A percentile compares a stretch with the other conserved stretches of the same genome.
Conservation (phyloP, 2,113 vertebrate genomes). For the Casuarius casuarius region DNA sequence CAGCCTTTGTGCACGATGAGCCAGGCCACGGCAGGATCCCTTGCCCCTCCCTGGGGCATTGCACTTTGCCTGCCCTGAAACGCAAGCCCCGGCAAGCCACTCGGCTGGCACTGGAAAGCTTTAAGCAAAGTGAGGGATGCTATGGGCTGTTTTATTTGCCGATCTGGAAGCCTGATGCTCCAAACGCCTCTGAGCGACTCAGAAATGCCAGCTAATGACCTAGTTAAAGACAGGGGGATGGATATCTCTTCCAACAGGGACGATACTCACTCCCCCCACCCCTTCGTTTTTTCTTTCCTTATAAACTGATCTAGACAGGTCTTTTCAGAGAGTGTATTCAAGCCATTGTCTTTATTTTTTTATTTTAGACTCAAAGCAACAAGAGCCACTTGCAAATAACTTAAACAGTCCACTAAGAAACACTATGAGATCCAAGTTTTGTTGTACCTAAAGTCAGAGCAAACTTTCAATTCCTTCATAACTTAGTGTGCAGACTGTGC, state of each 20-base stretch:
- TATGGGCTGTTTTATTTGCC: background rate
- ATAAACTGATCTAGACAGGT: background rate
- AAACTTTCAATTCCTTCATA: background rate
- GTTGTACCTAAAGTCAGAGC: background rate
- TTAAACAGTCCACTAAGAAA: background rate
- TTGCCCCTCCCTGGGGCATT: no score
- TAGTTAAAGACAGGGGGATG: background rate
- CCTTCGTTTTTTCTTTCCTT: background rate
- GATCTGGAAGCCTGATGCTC: background rate
- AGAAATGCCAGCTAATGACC: background rate
- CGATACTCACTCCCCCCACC: no score
- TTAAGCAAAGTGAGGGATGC: no score
- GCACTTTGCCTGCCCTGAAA: no score
- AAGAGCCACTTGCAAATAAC: background rate
- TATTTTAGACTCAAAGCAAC: background rate
- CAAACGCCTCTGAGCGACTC: fast-evolving
- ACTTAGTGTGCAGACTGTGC: background rate
- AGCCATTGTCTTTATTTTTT: background rate
- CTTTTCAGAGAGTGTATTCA: background rate
- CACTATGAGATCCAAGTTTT: fast-evolving
- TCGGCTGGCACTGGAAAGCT: no score
- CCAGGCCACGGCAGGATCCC: no score
- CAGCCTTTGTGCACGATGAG: no score
- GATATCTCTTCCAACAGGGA: fast-evolving
- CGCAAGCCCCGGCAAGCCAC: no score